Conservation (phyloP, 2,113 vertebrate genomes). For the Tursiops truncatus region DNA sequence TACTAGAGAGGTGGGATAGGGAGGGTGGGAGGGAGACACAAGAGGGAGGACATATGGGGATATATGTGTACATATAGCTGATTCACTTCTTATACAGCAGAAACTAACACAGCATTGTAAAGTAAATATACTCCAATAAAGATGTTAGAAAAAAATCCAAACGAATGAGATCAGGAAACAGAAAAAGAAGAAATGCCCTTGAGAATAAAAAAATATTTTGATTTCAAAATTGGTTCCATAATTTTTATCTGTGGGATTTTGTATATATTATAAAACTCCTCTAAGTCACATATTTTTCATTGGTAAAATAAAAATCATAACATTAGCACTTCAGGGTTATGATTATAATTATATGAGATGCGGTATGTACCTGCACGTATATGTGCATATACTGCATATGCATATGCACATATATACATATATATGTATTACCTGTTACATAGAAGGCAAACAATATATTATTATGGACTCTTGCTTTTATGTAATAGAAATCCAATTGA, state of each 20-base stretch:
- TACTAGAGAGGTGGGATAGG: no score
- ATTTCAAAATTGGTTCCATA: neutral
- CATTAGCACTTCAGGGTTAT: neutral
- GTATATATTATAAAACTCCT: neutral
- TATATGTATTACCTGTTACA: neutral
- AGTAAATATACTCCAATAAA: no score
- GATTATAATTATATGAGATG: neutral
- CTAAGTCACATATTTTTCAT: neutral
- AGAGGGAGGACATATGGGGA: no score
- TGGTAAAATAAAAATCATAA: neutral
- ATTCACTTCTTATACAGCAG: no score
- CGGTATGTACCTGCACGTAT: neutral
- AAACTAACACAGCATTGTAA: no score
- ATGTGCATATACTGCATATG: neutral
- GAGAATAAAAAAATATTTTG: neutral
- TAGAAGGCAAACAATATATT: neutral
- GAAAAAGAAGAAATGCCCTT: neutral
- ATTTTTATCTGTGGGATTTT: neutral
- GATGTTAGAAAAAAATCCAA: neutral
- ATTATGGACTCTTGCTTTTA: neutral
- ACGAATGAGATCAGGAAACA: neutral
- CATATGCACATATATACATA: neutral
- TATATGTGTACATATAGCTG: no score
- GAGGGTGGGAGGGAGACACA: no score
- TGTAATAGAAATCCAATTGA: neutral